phyloP scores from a whole-genome alignment of 2,888 invertebrate genomes.

The Byasa hedistus region DNA sequence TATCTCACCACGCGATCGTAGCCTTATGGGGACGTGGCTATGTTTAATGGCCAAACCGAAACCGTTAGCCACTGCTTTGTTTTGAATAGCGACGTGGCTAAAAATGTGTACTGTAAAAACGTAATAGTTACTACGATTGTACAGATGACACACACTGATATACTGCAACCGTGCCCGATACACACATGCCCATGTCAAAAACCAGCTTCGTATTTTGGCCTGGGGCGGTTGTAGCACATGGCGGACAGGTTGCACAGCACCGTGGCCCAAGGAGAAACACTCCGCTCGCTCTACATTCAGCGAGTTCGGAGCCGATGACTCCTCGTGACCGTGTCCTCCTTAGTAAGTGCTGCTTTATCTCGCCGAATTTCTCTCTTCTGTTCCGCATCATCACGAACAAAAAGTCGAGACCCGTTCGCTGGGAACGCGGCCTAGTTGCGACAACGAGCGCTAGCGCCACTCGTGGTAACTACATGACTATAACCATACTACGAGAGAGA shows the following conservation, averaged over 20 bases:
- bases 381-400: slow-evolving; percentile 76
- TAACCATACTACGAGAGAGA: slow-evolving; percentile 44
- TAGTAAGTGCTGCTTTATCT: slow-evolving; percentile 72
- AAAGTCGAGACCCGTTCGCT: slow-evolving; percentile 73
- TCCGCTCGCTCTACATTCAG: slow-evolving; percentile 70
- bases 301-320: slow-evolving; percentile 74
- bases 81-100: slow-evolving; percentile 14
- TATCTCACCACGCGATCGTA: slow-evolving; percentile 39
- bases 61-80: slow-evolving; percentile 13
- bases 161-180: slow-evolving; percentile 9
- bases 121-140: slow-evolving; percentile 22
- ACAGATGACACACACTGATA: slow-evolving; percentile 10
- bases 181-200: slow-evolving; percentile 36
- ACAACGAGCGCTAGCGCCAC: slow-evolving; percentile 46
- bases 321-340: slow-evolving; percentile 76
- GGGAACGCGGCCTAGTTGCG: slow-evolving; percentile 72
- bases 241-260: slow-evolving; percentile 57
- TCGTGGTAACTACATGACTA: slow-evolving; percentile 36
- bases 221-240: slow-evolving; percentile 49
- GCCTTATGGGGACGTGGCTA: slow-evolving; percentile 19
- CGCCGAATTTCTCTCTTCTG: slow-evolving; percentile 77
- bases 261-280: slow-evolving; percentile 65
- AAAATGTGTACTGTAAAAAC: slow-evolving; percentile 12
- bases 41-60: slow-evolving; percentile 20
- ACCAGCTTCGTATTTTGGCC: slow-evolving; percentile 50